These are phyloP conservation scores for Pionites leucogaster DNA, from an alignment of 2,113 vertebrate species.

Conservation along the genomic window DNA sequence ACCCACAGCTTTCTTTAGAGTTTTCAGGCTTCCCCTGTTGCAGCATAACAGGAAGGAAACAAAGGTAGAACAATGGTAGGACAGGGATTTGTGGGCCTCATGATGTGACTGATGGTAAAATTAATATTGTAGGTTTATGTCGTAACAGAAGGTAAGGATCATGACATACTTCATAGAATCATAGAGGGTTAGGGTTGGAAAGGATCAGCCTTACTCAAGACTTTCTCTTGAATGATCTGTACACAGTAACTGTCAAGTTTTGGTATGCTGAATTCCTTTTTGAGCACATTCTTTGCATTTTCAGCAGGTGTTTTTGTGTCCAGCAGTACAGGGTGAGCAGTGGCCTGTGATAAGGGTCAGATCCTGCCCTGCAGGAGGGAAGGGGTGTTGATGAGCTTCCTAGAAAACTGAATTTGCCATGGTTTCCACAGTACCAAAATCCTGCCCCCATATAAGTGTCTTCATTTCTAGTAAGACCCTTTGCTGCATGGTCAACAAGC, in stretches of 20 bases:
- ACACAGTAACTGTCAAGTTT: not conserved
- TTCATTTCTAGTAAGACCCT: not conserved
- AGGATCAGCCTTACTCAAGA: not conserved
- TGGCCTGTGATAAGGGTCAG: not conserved
- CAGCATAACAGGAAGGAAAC: not conserved
- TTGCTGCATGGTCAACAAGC: not conserved
- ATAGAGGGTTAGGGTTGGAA: not conserved
- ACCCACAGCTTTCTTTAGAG: not conserved
- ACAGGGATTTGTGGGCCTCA: not conserved
- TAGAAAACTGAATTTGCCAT: not conserved
- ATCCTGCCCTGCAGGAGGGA: not conserved
- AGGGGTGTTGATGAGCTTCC: not conserved
- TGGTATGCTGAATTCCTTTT: not conserved
- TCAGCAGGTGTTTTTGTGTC: not conserved
- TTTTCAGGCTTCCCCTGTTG: not conserved
- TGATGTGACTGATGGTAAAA: not conserved
- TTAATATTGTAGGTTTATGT: not conserved
- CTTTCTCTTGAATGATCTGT: not conserved
- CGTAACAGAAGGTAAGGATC: not conserved
- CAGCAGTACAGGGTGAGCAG: not conserved
- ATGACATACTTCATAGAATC: fast-evolving
- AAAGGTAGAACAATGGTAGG: not conserved
- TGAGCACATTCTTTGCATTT: not conserved
- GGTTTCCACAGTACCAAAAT: not conserved
- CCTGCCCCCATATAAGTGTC: not conserved